A percentile compares a stretch with the other conserved stretches of the same genome.
Evolutionary conservation across 2,797 vertebrate genomes (phyloP).

Genomic region (Notolepis coatsorum): DNA sequence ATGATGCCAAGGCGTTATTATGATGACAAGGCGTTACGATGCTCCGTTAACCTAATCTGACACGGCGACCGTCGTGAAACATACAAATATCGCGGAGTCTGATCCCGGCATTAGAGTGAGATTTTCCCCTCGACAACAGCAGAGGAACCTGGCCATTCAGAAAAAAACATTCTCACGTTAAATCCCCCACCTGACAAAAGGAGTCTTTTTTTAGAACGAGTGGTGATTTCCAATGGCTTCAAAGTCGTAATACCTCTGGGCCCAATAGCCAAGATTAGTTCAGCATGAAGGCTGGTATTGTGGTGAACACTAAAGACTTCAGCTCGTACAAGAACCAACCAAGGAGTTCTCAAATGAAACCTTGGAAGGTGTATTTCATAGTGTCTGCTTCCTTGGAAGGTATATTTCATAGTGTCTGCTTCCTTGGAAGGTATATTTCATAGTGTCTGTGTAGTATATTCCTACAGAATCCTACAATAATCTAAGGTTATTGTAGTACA

Average conservation of each 20-base stretch:
- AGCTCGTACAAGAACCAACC: slow-evolving; percentile 56
- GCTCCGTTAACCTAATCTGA: too few species aligned
- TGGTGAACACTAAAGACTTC: slow-evolving; percentile 67
- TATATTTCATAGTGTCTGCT: background rate
- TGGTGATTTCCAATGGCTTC: slow-evolving; percentile 71
- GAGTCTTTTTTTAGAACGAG: slow-evolving; percentile 65
- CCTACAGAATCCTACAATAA: too few species aligned
- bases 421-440: background rate
- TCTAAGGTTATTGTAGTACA: too few species aligned
- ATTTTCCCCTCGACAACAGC: slow-evolving; percentile 52
- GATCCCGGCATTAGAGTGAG: too few species aligned
- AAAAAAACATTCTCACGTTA: slow-evolving; percentile 58
- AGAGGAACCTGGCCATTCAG: slow-evolving; percentile 51
- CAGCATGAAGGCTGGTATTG: slow-evolving; percentile 75
- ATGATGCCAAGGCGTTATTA: too few species aligned
- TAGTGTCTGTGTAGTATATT: background rate
- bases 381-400: slow-evolving; percentile 2
- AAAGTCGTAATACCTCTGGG: slow-evolving; percentile 74
- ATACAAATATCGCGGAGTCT: too few species aligned
- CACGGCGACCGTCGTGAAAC: too few species aligned
- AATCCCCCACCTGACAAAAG: slow-evolving; percentile 57
- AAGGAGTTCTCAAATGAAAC: slow-evolving; percentile 41
- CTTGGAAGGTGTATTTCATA: background rate
- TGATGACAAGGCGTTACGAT: too few species aligned
- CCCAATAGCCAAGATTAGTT: slow-evolving; percentile 79